phyloP scores from a whole-genome alignment of 2,113 vertebrate genomes.

The Aythya baeri region DNA sequence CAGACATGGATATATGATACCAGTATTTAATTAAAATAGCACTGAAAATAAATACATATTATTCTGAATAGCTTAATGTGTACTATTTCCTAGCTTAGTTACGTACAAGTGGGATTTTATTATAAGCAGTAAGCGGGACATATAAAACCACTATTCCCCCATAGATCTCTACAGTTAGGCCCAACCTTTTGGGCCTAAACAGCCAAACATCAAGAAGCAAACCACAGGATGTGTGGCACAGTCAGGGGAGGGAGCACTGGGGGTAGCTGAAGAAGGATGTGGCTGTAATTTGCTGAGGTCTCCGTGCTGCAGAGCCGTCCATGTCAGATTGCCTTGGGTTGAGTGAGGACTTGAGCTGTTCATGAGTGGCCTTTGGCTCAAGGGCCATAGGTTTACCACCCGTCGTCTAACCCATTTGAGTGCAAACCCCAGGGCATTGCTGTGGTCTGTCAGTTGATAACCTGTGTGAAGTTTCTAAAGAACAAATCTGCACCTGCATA shows the following conservation, averaged over 20 bases:
- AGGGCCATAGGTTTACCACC: accelerated
- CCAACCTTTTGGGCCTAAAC: background rate
- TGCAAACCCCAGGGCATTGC: background rate
- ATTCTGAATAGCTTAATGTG: conserved; percentile 74
- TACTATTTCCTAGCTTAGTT: conserved; percentile 25
- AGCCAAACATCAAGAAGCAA: background rate
- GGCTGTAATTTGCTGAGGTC: accelerated
- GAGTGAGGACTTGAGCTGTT: background rate
- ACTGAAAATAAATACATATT: conserved; percentile 80
- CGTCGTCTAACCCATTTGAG: accelerated
- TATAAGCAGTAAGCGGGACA: accelerated
- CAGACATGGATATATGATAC: conserved; percentile 71
- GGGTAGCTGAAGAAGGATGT: background rate
- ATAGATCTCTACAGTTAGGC: background rate
- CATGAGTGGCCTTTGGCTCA: background rate
- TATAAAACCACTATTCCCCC: background rate
- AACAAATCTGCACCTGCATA: background rate
- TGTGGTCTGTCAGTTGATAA: background rate
- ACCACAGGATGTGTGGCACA: accelerated
- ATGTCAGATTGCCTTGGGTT: accelerated
- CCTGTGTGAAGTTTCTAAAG: background rate
- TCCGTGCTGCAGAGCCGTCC: accelerated
- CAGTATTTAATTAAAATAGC: conserved; percentile 75
- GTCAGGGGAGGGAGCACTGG: accelerated
- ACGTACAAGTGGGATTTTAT: background rate